phyloP scores from a whole-genome alignment of 1,140 invertebrate species.

The Conus ventricosus region DNA sequence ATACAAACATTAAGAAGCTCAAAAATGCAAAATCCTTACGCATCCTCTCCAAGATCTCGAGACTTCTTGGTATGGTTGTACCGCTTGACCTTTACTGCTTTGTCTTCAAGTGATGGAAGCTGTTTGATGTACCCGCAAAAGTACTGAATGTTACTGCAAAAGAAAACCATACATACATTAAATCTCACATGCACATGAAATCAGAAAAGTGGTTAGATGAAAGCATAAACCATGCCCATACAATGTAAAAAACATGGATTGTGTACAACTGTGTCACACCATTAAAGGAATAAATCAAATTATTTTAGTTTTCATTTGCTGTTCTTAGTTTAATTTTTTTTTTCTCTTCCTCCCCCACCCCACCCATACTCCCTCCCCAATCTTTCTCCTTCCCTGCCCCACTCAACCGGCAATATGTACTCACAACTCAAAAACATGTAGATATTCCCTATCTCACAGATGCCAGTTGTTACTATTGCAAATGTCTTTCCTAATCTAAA shows the following conservation, averaged over 20 bases:
- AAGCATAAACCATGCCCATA: too few species aligned
- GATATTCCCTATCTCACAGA: too few species aligned
- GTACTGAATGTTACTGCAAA: conserved; percentile 86
- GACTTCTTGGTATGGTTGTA: conserved; percentile 58
- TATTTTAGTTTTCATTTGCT: not conserved
- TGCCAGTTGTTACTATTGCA: too few species aligned
- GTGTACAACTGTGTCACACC: not conserved
- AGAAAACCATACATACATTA: not conserved
- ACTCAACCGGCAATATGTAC: too few species aligned
- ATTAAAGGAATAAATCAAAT: conserved; percentile 27
- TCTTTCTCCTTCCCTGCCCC: not conserved
- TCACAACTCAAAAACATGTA: not conserved
- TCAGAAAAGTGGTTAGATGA: too few species aligned
- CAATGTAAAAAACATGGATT: too few species aligned
- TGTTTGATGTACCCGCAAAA: conserved; percentile 89
- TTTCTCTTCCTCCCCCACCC: not conserved
- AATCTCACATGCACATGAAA: too few species aligned
- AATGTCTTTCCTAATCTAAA: too few species aligned
- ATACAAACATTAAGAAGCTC: not conserved
- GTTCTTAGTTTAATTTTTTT: not conserved
- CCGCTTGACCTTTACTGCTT: conserved; percentile 67
- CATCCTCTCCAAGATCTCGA: conserved; percentile 77
- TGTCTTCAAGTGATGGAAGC: conserved; percentile 83
- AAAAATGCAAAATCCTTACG: conserved; percentile 65
- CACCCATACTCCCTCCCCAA: not conserved